Conservation (phyloP, 2,888 invertebrate genomes). For the Odiellus spinosus region DNA sequence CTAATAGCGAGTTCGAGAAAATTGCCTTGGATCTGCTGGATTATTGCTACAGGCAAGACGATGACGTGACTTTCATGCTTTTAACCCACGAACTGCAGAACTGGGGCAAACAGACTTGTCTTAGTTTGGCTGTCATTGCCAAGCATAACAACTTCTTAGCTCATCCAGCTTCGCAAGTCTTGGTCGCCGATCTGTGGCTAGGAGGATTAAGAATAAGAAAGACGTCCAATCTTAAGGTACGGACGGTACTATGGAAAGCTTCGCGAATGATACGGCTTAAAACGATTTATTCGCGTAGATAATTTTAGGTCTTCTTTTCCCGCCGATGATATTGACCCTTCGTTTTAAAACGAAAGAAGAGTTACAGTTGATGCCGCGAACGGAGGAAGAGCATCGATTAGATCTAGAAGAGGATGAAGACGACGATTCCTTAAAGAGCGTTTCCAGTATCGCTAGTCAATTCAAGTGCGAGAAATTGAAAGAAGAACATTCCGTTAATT, state of each 20-base stretch:
- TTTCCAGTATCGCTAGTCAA: too few relatives aligned
- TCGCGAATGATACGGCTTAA: background rate
- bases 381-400: slow-evolving; percentile 78
- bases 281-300: slow-evolving; percentile 41
- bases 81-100: slow-evolving; percentile 91
- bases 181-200: slow-evolving; percentile 99
- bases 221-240: slow-evolving; percentile 79
- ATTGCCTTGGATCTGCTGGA: slow-evolving; percentile 78
- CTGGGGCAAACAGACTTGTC: slow-evolving; percentile 96
- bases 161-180: slow-evolving; percentile 88
- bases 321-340: slow-evolving; percentile 64
- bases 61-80: slow-evolving; percentile 84
- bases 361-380: slow-evolving; percentile 93
- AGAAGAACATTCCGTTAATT: too few relatives aligned
- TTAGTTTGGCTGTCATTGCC: slow-evolving; percentile 87
- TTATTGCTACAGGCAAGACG: slow-evolving; percentile 90
- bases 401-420: slow-evolving; percentile 47
- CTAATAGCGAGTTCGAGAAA: slow-evolving; percentile 32
- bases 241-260: background rate
- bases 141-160: slow-evolving; percentile 81
- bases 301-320: slow-evolving; percentile 71
- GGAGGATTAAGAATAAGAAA: slow-evolving; percentile 89
- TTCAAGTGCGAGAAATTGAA: too few relatives aligned
- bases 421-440: slow-evolving; percentile 10
- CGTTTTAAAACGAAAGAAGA: slow-evolving; percentile 98